phyloP scores from a whole-genome alignment of 2,113 vertebrate species.

The Elaphurus davidianus region DNA sequence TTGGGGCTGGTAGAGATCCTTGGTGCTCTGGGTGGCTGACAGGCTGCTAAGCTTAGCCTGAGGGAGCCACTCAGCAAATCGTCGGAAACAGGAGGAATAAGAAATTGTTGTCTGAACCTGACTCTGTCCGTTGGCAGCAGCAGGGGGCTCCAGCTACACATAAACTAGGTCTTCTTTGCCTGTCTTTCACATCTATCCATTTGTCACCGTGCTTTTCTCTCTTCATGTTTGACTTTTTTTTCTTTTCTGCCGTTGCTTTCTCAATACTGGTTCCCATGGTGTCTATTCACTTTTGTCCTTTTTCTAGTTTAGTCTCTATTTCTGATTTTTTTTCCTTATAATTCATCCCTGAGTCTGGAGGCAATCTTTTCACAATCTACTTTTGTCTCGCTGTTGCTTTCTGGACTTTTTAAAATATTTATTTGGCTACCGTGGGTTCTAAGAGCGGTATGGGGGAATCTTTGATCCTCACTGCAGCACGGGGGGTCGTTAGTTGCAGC shows the following conservation, averaged over 20 bases:
- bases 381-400: background rate
- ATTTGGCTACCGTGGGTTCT: background rate
- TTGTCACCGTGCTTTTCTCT: background rate
- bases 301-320: background rate
- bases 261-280: fast-evolving
- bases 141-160: background rate
- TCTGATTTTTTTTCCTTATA: background rate
- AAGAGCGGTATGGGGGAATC: background rate
- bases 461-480: background rate
- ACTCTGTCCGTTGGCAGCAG: background rate
- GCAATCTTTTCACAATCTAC: too few relatives aligned
- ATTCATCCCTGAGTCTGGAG: too few relatives aligned
- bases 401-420: background rate
- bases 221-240: background rate
- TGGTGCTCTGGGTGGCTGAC: background rate
- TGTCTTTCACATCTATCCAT: background rate
- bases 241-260: background rate
- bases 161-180: too few relatives aligned
- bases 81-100: fast-evolving
- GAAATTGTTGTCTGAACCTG: too few relatives aligned
- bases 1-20: background rate
- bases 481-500: background rate
- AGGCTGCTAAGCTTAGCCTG: background rate
- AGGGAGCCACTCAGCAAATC: background rate
- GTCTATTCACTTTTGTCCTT: background rate